phyloP scores from a whole-genome alignment of 2,888 invertebrate species.

The Tipula vernalis region DNA sequence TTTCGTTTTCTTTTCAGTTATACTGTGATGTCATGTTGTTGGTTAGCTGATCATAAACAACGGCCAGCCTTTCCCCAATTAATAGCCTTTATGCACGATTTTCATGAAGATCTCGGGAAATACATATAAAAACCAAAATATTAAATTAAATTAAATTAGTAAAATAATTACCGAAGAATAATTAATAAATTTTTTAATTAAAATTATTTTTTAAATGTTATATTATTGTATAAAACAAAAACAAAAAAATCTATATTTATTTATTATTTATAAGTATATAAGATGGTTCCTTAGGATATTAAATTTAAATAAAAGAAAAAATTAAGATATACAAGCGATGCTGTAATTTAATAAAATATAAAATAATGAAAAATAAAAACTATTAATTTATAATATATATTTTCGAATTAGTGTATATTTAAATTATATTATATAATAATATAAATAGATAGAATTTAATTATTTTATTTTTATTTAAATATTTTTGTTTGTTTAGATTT shows the following conservation, averaged over 20 bases:
- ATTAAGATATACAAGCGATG: not conserved
- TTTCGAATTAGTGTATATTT: not conserved
- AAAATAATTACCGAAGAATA: not conserved
- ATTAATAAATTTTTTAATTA: slow-evolving; percentile 6
- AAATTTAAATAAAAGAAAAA: not conserved
- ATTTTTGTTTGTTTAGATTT: not conserved
- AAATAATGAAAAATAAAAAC: not conserved
- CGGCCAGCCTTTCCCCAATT: slow-evolving; percentile 52
- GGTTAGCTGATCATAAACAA: slow-evolving; percentile 50
- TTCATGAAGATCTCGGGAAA: slow-evolving; percentile 50
- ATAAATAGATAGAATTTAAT: not conserved
- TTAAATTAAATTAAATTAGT: not conserved
- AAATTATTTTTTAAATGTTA: slow-evolving; percentile 5
- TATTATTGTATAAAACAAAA: not conserved
- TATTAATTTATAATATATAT: not conserved
- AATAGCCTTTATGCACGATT: slow-evolving; percentile 51
- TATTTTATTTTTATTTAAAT: not conserved
- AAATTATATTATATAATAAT: not conserved
- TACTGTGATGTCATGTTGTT: slow-evolving; percentile 57
- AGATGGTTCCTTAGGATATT: slow-evolving; percentile 9
- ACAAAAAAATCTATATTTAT: not conserved
- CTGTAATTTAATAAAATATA: not conserved
- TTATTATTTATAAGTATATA: not conserved
- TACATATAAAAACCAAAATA: slow-evolving; percentile 37
- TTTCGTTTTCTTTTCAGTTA: slow-evolving; percentile 35